Evolutionary conservation across 2,888 invertebrate species (phyloP), one percentile per base, ranked within the genome.

Genomic region (Arge pagana): DNA sequence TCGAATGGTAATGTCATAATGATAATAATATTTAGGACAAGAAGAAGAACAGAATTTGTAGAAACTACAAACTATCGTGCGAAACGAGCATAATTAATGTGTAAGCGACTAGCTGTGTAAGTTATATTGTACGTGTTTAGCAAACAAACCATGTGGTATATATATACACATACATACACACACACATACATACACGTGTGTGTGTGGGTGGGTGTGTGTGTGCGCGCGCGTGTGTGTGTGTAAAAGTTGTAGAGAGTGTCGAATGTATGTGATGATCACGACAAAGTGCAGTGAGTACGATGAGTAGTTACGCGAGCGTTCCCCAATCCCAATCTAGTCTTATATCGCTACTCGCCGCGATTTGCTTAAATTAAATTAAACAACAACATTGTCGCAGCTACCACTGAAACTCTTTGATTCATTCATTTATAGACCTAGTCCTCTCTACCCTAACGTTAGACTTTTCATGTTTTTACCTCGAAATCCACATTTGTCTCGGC

Each of bases 401-500:
- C 45, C 45, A 45, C 45, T 45, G 33, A 33, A 43, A 45, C 24
- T 45, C 45, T 45, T 15, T 45, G 23, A 45, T 45, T 45, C 35
- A 45, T n/a, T n/a, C n/a, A n/a, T n/a, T n/a, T n/a, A n/a, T n/a
- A n/a, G n/a, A n/a, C n/a, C n/a, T n/a, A n/a, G n/a, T n/a, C n/a
- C n/a, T n/a, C n/a, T n/a, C n/a, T n/a, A n/a, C n/a, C n/a, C n/a
- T n/a, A n/a, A n/a, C n/a, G n/a, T n/a, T n/a, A n/a, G n/a, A n/a
- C n/a, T n/a, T n/a, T n/a, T n/a, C n/a, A n/a, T n/a, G n/a, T n/a
- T n/a, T n/a, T n/a, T n/a, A n/a, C n/a, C n/a, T n/a, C n/a, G n/a
- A n/a, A n/a, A n/a, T n/a, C n/a, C n/a, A n/a, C n/a, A n/a, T n/a
- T n/a, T n/a, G n/a, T n/a, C n/a, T n/a, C n/a, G n/a, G n/a, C n/a